Conservation (phyloP, 1,140 invertebrate species). For the Zaprionus inermis region DNA sequence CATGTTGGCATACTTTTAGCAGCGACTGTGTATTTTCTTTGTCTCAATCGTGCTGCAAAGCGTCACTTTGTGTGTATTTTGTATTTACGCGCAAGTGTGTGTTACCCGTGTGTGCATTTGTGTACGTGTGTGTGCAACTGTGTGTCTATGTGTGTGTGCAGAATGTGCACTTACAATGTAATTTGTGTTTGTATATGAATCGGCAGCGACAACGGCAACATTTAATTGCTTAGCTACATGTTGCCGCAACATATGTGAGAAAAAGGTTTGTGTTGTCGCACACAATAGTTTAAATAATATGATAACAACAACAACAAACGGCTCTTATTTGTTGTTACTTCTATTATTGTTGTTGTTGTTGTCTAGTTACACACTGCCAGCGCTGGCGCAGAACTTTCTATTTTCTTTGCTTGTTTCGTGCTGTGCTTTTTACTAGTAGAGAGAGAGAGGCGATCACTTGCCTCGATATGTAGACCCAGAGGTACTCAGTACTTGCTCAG, state of each 20-base stretch:
- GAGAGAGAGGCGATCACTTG: not conserved
- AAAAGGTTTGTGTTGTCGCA: conserved; percentile 29
- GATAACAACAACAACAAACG: conserved; percentile 25
- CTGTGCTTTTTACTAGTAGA: conserved; percentile 36
- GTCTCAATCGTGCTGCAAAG: conserved; percentile 43
- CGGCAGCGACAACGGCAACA: conserved; percentile 31
- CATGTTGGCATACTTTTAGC: conserved; percentile 63
- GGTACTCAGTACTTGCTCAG: conserved; percentile 1
- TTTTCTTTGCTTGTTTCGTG: conserved; percentile 77
- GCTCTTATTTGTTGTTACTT: conserved; percentile 13
- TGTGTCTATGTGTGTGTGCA: conserved; percentile 14
- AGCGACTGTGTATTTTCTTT: conserved; percentile 63
- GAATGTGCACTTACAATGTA: conserved; percentile 44
- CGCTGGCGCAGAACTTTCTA: conserved; percentile 74
- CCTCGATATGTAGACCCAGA: not conserved
- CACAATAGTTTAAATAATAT: conserved; percentile 8
- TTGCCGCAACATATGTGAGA: conserved; percentile 38
- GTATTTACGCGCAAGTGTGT: conserved; percentile 7
- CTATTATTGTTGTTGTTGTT: conserved; percentile 29
- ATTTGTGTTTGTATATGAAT: conserved; percentile 28
- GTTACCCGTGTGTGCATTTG: not conserved
- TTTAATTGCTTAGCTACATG: conserved; percentile 47
- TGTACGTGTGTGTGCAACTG: conserved; percentile 13
- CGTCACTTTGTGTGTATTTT: conserved; percentile 7
- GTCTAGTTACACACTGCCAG: conserved; percentile 31